A percentile compares a stretch with the other conserved stretches of the same genome.
phyloP scores from a whole-genome alignment of 2,888 invertebrate species.

The Doris montereyensis region DNA sequence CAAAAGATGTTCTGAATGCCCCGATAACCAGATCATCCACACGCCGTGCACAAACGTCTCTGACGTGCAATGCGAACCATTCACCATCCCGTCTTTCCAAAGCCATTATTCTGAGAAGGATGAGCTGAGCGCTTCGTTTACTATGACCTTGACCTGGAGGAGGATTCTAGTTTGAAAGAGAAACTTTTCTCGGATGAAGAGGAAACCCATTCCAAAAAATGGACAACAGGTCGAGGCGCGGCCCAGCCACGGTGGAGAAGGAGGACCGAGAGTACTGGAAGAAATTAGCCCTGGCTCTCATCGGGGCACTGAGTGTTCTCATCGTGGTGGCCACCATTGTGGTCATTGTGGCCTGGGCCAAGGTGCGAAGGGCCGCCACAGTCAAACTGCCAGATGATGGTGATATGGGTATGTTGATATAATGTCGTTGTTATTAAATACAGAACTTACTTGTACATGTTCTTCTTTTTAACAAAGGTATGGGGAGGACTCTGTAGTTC shows the following conservation, averaged over 20 bases:
- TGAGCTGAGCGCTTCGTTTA: too few species aligned
- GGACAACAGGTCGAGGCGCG: neutral
- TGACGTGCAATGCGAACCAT: constrained; percentile 51
- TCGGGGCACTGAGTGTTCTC: constrained; percentile 57
- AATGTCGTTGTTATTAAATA: too few species aligned
- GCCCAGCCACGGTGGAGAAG: constrained; percentile 32
- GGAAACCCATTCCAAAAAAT: neutral
- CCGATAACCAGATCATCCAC: constrained; percentile 48
- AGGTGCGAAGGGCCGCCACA: constrained; percentile 44
- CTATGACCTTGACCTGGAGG: too few species aligned
- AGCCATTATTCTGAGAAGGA: constrained; percentile 33
- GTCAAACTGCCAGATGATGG: constrained; percentile 44
- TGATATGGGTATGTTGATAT: constrained; percentile 44
- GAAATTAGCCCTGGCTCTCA: constrained; percentile 59
- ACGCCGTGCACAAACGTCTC: constrained; percentile 43
- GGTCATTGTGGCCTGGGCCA: constrained; percentile 54
- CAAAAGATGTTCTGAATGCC: constrained; percentile 47
- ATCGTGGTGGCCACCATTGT: constrained; percentile 54
- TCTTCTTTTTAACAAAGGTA: neutral
- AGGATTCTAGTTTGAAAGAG: too few species aligned
- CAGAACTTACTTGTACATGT: too few species aligned
- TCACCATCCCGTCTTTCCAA: constrained; percentile 48
- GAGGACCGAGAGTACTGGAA: constrained; percentile 58
- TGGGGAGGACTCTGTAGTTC: neutral
- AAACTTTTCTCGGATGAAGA: neutral